Conservation (phyloP, 2,113 vertebrate genomes). For the Onychostruthus taczanowskii region DNA sequence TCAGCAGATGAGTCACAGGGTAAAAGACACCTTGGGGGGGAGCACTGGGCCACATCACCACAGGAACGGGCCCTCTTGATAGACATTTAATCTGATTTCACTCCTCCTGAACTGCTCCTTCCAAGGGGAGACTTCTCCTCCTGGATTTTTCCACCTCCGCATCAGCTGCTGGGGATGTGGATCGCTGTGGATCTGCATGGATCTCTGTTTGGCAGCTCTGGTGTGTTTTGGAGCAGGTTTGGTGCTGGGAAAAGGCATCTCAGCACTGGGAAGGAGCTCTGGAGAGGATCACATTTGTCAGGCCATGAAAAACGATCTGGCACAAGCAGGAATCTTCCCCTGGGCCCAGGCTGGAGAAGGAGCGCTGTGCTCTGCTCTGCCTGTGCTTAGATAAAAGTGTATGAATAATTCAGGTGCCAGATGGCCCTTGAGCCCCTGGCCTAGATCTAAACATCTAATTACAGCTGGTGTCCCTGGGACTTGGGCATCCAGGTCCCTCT, state of each 20-base stretch:
- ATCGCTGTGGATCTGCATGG: rapidly evolving
- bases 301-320: background rate
- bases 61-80: background rate
- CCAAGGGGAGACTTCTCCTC: background rate
- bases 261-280: background rate
- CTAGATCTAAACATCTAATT: slow-evolving; percentile 17
- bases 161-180: rapidly evolving
- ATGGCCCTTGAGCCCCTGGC: slow-evolving; percentile 52
- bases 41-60: background rate
- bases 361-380: background rate
- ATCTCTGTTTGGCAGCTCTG: background rate
- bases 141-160: background rate
- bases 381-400: background rate
- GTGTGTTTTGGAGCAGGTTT: background rate
- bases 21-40: background rate
- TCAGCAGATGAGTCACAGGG: background rate
- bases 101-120: background rate
- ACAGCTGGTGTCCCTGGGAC: background rate
- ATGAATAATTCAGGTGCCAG: slow-evolving; percentile 56
- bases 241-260: rapidly evolving
- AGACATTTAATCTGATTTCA: background rate
- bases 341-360: background rate
- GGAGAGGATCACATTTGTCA: background rate
- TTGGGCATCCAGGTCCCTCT: background rate
- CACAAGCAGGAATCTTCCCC: background rate